A percentile compares a stretch with the other conserved stretches of the same genome.
Evolutionary conservation across 1,140 invertebrate species (phyloP).

Genomic region (Scaptomyza graminum): DNA sequence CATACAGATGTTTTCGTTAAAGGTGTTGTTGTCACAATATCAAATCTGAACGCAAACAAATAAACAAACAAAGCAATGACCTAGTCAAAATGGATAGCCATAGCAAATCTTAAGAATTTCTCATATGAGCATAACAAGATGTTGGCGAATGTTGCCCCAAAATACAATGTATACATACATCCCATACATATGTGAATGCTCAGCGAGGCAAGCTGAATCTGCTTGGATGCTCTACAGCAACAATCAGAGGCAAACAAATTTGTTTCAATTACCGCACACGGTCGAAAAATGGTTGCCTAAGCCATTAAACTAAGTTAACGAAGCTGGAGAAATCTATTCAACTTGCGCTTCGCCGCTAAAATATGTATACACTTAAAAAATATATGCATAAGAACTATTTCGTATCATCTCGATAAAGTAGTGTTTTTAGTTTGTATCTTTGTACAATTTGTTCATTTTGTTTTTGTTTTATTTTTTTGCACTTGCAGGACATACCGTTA

Average conservation of each 20-base stretch:
- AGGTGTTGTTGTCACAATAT: constrained; percentile 51
- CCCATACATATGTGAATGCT: not conserved
- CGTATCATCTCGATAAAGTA: no score
- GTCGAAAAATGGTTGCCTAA: constrained; percentile 50
- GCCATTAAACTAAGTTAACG: constrained; percentile 47
- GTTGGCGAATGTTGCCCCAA: constrained; percentile 8
- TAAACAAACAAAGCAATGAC: constrained; percentile 42
- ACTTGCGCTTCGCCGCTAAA: not conserved
- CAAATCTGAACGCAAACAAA: constrained; percentile 45
- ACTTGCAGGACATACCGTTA: constrained; percentile 87
- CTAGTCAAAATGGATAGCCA: constrained; percentile 20
- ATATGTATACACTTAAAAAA: not conserved
- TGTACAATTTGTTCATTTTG: not conserved
- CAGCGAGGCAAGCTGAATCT: constrained; percentile 8
- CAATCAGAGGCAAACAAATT: constrained; percentile 57
- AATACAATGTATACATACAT: not conserved
- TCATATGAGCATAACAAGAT: constrained; percentile 34
- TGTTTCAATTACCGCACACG: constrained; percentile 62
- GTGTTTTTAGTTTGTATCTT: not conserved
- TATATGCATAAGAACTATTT: no score
- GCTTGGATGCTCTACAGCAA: constrained; percentile 4
- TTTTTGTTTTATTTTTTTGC: constrained; percentile 13
- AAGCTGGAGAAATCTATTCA: constrained; percentile 8
- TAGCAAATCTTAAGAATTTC: constrained; percentile 38
- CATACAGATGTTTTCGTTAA: not conserved